Conservation (phyloP, 2,888 invertebrate species). For the Dione vanillae region DNA sequence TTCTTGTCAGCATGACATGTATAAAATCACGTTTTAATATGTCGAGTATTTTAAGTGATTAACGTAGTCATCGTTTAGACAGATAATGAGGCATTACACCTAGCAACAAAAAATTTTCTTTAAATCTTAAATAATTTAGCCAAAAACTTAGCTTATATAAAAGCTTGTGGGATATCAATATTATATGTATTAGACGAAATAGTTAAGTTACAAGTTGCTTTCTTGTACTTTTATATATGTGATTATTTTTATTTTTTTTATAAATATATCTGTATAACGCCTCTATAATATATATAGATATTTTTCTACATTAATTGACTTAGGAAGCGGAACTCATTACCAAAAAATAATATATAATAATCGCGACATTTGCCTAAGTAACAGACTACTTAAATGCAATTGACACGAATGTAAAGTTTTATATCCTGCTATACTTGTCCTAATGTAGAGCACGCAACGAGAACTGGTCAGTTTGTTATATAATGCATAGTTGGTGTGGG, state of each 20-base stretch:
- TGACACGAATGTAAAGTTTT: conserved; percentile 40
- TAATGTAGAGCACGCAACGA: conserved; percentile 41
- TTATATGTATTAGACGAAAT: no score
- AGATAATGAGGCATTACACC: not conserved
- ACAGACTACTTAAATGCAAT: conserved; percentile 32
- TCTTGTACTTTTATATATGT: no score
- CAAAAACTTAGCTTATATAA: no score
- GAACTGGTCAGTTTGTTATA: conserved; percentile 39
- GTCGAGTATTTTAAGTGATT: not conserved
- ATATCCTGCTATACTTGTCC: conserved; percentile 46
- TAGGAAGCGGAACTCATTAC: conserved; percentile 25
- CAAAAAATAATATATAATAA: conserved; percentile 9
- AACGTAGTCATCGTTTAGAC: not conserved
- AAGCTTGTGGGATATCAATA: no score
- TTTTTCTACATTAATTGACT: not conserved
- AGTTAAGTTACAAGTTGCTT: no score
- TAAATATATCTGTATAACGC: no score
- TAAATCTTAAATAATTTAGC: no score
- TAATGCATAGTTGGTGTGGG: conserved; percentile 38
- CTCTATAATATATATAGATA: not conserved
- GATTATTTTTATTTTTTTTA: no score
- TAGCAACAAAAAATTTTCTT: not conserved
- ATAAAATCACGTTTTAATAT: not conserved
- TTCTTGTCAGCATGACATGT: conserved; percentile 1
- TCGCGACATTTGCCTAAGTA: conserved; percentile 24